Evolutionary conservation across 1,140 invertebrate genomes (phyloP), one percentile per base, ranked within the genome.

Genomic region (Bombyx mori): DNA sequence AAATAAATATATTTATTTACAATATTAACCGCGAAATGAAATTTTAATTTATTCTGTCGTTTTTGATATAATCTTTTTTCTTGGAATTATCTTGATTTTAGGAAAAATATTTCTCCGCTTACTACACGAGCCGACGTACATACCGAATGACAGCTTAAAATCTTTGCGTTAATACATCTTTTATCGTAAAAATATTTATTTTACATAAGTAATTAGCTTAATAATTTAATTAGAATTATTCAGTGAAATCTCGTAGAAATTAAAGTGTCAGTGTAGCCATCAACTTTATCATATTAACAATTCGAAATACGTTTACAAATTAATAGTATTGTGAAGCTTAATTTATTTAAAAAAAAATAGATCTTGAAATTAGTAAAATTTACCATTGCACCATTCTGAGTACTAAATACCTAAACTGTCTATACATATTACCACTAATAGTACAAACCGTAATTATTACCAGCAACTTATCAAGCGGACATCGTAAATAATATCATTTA

Each of bases 1-100:
- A 86, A 86, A 86, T 86, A 86, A 84, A 86, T 86, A 86, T 86
- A 82, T 86, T 86, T 86, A 86, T 86, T 84, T 86, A 86, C 81
- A 86, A 35, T 56, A 75, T 54, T 64, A 51, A 86, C 81, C 71
- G 65, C 75, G 66, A 82, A 77, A 74, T 77, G 72, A 80, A 73
- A 60, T 76, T 71, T 77, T 72, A 76, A 66, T 79, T 72, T 68
- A 77, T 85, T 67, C 71, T 71, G 60, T 44, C 68, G 64, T 69
- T 65, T 68, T 54, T 71, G 69, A 67, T 62, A 66, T 67, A 71
- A 61, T 49, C 57, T 45, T 57, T 56, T 54, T 54, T 18, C 57
- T 56, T 18, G 64, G 71, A 73, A 70, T 68, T 62, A 67, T 73
- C 61, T 73, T 68, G 75, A 61, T 52, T 42, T 42, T 52, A 42